Evolutionary conservation across 2,888 invertebrate genomes (phyloP).

Genomic region (Capitulum mitella): DNA sequence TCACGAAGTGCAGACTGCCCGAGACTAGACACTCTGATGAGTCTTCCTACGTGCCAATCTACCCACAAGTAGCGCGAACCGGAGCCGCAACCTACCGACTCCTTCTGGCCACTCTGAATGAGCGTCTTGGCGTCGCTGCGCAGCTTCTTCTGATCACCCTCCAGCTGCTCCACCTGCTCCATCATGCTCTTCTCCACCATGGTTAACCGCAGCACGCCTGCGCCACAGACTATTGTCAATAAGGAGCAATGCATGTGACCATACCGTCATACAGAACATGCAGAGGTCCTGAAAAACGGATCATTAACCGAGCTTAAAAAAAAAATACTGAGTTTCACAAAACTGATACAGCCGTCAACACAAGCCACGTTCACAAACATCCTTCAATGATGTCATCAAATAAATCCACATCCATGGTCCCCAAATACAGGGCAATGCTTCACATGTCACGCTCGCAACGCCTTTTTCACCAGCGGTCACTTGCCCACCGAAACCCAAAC

Average conservation of each 20-base stretch:
- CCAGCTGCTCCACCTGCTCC: background rate
- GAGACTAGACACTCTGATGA: no score
- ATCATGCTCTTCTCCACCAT: slow-evolving; percentile 11
- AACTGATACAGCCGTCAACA: background rate
- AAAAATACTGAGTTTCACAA: no score
- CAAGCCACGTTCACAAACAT: background rate
- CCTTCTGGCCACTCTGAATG: background rate
- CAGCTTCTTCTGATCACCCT: background rate
- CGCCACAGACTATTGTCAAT: background rate
- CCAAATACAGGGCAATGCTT: no score
- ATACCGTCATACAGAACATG: background rate
- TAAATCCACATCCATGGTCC: background rate
- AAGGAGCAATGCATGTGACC: background rate
- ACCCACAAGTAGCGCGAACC: no score
- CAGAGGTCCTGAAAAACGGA: background rate
- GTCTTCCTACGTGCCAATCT: no score
- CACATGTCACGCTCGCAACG: no score
- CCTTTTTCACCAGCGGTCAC: no score
- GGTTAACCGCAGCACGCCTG: slow-evolving; percentile 27
- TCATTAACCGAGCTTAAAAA: no score
- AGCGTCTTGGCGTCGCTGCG: background rate
- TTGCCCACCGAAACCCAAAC: no score
- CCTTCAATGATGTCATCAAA: background rate
- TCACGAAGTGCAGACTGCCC: no score
- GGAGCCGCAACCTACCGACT: background rate